Base-by-base conservation (phyloP, 2,797 vertebrate species). In the Sebastes vulpes region DNA sequence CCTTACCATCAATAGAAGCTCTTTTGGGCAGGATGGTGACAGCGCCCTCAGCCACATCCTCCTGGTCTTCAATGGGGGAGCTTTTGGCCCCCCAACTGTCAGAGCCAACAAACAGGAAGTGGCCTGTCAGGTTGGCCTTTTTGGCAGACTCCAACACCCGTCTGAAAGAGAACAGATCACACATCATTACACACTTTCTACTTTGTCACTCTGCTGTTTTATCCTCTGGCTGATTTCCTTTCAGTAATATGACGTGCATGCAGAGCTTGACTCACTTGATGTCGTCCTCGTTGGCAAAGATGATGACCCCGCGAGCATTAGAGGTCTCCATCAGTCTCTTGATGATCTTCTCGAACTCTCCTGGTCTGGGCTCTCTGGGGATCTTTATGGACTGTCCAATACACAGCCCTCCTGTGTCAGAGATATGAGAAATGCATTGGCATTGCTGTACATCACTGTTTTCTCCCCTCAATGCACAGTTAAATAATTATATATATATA, bases 351-450 rank as follows among this genome's bases (percentile, higher is more conserved):
- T 97, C 89, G 83, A 98, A 99, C 88, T 98, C 97, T 0, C 98
- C 98, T 0, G 95, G 96, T 78, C 93, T 96, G 0, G 98, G 98
- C 79, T 99, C 98, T 79, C 98, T 93, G 2, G 98, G 98, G 84
- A 99, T 98, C 94, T 97, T 98, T 91, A 98, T 97, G 67, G 98
- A 97, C 81, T 98, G 98, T 12, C 96, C 98, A 14, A 99, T 98
- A 81, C 98, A 98, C 46, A 99, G 88, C 0, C 98, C 98, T 1
- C 98, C 98, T 98, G 75, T 58, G 64, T 26, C 29, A 88, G 60
- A 88, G 14, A 81, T 21, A 75, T 68, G 21, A 9, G 29, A 69
- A 52, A 83, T 3, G 42, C 20, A 6, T 82, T 67, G 5, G 28
- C 9, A 21, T 68, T 29, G 31, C 25, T 61, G 16, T n/a, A 21